Evolutionary conservation across 2,113 vertebrate species (phyloP).

Genomic region (Haemorhous mexicanus): DNA sequence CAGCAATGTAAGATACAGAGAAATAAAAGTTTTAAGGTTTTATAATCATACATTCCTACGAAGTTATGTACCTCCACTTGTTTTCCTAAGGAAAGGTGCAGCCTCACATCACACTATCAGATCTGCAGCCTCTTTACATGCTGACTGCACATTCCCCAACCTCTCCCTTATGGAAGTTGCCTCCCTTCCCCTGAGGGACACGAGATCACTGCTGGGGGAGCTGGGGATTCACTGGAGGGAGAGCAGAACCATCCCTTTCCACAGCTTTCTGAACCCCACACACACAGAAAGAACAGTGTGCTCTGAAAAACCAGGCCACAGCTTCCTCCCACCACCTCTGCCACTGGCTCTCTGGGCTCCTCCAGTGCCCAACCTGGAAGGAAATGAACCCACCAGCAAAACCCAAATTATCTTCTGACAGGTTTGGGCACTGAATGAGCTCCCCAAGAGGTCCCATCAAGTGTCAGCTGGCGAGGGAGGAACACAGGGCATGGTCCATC

Average conservation of each 20-base stretch:
- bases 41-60: neutral
- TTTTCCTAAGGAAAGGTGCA: neutral
- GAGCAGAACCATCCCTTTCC: neutral
- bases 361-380: neutral
- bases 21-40: neutral
- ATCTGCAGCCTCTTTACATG: neutral
- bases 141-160: neutral
- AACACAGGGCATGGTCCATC: neutral
- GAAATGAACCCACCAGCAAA: neutral
- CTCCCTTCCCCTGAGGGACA: neutral
- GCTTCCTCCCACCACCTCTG: neutral
- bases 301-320: neutral
- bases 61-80: fast-evolving
- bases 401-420: neutral
- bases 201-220: fast-evolving
- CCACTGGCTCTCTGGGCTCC: neutral
- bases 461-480: neutral
- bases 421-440: neutral
- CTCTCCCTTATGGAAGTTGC: neutral
- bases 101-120: neutral
- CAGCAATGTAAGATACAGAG: neutral
- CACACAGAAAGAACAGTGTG: neutral
- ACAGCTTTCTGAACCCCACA: neutral
- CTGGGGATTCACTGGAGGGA: neutral
- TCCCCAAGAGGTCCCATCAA: neutral